Conservation (phyloP, 2,113 vertebrate species). For the Athene noctua region DNA sequence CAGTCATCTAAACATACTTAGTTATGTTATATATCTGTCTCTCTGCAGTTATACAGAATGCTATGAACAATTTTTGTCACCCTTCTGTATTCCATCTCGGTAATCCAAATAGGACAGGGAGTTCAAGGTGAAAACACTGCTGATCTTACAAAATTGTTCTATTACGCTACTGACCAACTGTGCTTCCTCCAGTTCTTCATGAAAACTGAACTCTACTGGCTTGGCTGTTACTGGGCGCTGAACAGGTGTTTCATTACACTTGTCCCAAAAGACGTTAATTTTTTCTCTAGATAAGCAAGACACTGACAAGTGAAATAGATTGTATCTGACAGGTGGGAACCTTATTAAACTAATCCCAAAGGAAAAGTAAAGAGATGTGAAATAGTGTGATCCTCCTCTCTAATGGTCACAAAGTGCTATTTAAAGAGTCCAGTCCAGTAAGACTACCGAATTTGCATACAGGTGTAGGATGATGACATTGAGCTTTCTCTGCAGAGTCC, state of each 20-base stretch:
- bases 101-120: not conserved
- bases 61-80: not conserved
- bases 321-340: not conserved
- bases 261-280: not conserved
- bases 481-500: not conserved
- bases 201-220: not conserved
- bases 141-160: not conserved
- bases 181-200: not conserved
- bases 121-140: not conserved
- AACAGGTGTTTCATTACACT: constrained; percentile 26
- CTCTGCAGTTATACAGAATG: not conserved
- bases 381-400: not conserved
- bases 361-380: not conserved
- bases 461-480: not conserved
- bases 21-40: not conserved
- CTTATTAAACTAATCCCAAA: not conserved
- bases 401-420: not conserved
- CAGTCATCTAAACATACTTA: not conserved
- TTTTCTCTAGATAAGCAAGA: not conserved
- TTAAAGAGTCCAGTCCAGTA: not conserved
- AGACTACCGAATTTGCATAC: not conserved
- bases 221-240: not conserved
- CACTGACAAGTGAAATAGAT: not conserved
- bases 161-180: not conserved
- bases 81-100: not conserved